A percentile compares a stretch with the other conserved stretches of the same genome.
Conservation (phyloP, 2,888 invertebrate genomes). For the Osmoderma eremita region DNA sequence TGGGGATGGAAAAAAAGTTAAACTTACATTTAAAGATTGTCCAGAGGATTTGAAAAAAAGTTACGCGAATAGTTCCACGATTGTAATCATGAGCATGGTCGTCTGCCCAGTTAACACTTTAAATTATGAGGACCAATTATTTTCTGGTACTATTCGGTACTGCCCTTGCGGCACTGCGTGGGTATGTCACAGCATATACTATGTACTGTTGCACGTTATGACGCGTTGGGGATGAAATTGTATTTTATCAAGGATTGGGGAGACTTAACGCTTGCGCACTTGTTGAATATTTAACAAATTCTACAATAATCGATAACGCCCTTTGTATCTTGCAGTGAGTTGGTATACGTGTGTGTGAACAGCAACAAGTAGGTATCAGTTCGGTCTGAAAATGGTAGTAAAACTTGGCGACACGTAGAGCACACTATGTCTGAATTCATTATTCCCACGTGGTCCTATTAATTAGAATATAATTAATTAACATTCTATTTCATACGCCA, state of each 20-base stretch:
- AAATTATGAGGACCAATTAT: too few relatives aligned
- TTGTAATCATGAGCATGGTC: neutral
- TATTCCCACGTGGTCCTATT: too few relatives aligned
- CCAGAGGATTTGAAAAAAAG: too few relatives aligned
- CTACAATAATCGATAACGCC: slow-evolving; percentile 50
- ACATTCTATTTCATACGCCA: too few relatives aligned
- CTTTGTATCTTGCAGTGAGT: slow-evolving; percentile 46
- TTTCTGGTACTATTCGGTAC: too few relatives aligned
- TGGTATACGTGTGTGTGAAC: slow-evolving; percentile 28
- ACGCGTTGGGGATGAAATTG: neutral
- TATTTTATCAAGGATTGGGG: slow-evolving; percentile 41
- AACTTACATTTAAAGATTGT: too few relatives aligned
- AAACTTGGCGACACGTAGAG: too few relatives aligned
- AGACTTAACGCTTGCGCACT: slow-evolving; percentile 51
- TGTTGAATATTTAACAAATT: slow-evolving; percentile 50
- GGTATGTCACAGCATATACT: slow-evolving; percentile 7
- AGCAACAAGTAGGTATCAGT: slow-evolving; percentile 49
- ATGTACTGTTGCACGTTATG: too few relatives aligned
- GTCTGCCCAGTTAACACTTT: neutral
- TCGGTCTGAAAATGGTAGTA: neutral
- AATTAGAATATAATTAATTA: too few relatives aligned
- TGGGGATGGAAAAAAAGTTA: too few relatives aligned
- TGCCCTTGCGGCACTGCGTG: neutral
- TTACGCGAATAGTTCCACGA: too few relatives aligned
- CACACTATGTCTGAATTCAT: too few relatives aligned